Conservation (phyloP, 1,140 invertebrate species). For the Homalodisca vitripennis region DNA sequence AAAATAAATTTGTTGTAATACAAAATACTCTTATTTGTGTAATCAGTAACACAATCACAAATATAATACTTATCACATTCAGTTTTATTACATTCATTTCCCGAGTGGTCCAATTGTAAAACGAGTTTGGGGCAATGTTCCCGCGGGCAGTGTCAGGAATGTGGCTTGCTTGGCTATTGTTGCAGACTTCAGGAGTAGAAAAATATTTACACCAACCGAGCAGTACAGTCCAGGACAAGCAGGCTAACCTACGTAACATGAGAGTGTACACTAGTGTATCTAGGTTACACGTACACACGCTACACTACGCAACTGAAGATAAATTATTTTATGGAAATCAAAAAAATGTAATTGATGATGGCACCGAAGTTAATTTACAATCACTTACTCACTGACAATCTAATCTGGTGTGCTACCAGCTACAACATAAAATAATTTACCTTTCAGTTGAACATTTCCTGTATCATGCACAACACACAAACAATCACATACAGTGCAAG, state of each 20-base stretch:
- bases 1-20: background rate
- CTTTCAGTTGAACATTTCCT: background rate
- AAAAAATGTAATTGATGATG: background rate
- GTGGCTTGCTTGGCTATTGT: background rate
- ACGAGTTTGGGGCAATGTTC: background rate
- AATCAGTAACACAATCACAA: background rate
- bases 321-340: constrained; percentile 1
- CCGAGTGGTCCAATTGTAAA: background rate
- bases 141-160: too few species aligned
- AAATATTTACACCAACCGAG: background rate
- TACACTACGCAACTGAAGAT: constrained; percentile 6
- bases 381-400: background rate
- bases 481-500: background rate
- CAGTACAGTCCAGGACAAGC: background rate
- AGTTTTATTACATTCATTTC: too few species aligned
- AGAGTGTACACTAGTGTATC: too few species aligned
- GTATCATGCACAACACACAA: background rate
- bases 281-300: background rate
- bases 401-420: background rate
- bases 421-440: constrained; percentile 8
- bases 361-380: constrained; percentile 12
- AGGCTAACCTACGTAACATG: background rate
- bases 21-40: background rate
- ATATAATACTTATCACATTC: background rate
- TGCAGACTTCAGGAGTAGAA: constrained; percentile 2